phyloP scores from a whole-genome alignment of 2,113 vertebrate genomes.

The Platanista minor region DNA sequence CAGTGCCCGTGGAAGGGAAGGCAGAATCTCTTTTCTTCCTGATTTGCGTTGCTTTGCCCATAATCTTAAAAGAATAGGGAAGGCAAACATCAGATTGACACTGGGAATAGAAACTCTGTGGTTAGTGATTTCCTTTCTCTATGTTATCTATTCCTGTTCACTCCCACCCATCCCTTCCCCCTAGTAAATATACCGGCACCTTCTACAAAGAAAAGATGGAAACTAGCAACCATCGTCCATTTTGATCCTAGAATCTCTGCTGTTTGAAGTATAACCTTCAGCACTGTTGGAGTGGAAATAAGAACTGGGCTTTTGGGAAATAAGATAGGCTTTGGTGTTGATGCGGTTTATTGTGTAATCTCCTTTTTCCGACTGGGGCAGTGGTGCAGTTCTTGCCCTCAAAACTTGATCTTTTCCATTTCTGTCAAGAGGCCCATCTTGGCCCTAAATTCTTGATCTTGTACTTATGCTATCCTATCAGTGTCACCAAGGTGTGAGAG shows the following conservation, averaged over 20 bases:
- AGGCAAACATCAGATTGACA: slow-evolving; percentile 33
- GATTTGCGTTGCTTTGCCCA: not conserved
- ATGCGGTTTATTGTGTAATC: not conserved
- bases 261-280: not conserved
- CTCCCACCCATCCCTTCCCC: not conserved
- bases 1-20: not conserved
- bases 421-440: slow-evolving; percentile 9
- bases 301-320: not conserved
- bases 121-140: slow-evolving; percentile 18
- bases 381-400: not conserved
- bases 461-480: not conserved
- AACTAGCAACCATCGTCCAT: not conserved
- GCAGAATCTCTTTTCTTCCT: not conserved
- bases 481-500: not conserved
- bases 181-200: not conserved
- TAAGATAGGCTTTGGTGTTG: not conserved
- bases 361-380: not conserved
- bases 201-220: not conserved
- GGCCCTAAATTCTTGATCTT: not conserved
- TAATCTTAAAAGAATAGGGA: not conserved
- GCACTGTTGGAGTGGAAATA: not conserved
- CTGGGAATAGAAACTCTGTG: slow-evolving; percentile 11
- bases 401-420: not conserved
- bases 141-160: not conserved
- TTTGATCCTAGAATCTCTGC: not conserved